Base-by-base conservation (phyloP, 2,797 vertebrate species). In the Amblyopsis hoosieri region DNA sequence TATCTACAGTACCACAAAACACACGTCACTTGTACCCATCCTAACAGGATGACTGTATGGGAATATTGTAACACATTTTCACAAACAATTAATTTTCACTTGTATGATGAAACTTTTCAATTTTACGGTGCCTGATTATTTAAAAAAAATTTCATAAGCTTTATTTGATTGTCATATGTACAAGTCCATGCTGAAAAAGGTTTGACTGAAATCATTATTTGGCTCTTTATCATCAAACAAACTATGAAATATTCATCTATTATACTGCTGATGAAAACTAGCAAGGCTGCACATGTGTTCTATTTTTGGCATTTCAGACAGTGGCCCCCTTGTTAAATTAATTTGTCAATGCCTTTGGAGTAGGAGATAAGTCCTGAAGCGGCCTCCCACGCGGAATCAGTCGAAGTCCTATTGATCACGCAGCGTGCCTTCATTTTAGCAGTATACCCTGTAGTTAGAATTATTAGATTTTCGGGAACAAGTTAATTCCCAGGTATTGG, bases 401-500 rank as follows among this genome's bases (percentile, higher is more conserved):
- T 85, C 71, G 46, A 86, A 87, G 71, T 57, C 54, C 33, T 75
- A 90, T 91, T 23, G 88, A 90, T 86, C 76, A 79, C 73, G 56
- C 63, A 56, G 57, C 63, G 57, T 19, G 60, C 81, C 82, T 82
- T 81, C 69, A 75, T 86, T 87, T 86, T 76, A 78, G 72, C 75
- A 60, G 65, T 75, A 75, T 66, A 74, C 77, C 13, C 54, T 3
- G 54, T 33, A 13, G 74, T 81, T 73, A 77, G 86, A 85, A 88
- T 88, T 82, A 90, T 89, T 87, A 79, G 79, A 69, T 76, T 63
- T 74, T 67, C 60, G 74, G 85, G 87, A 82, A 76, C 75, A 75
- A 87, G 79, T 86, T 84, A 86, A 90, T 90, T 90, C 76, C 79
- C 67, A 17, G 58, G 56, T 79, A 86, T 85, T 69, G 76, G 74